Evolutionary conservation across 2,888 invertebrate species (phyloP).

Genomic region (Vesta saturnalis): DNA sequence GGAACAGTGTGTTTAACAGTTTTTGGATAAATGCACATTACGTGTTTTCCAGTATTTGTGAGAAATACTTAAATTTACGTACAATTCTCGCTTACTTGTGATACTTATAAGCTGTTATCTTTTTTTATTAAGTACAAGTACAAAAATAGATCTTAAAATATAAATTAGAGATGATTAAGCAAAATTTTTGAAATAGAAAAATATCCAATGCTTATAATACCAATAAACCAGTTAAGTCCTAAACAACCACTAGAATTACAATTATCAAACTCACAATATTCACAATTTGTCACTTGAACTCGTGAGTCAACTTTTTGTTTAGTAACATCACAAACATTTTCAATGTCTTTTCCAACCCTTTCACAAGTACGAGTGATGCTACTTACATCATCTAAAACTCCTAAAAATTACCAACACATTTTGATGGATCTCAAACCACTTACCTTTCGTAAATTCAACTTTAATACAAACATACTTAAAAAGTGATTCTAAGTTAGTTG

Average conservation of each 20-base stretch:
- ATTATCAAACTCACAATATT: conserved; percentile 5
- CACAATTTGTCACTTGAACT: not conserved
- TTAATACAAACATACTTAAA: conserved; percentile 16
- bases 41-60: too few species aligned
- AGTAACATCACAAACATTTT: conserved; percentile 8
- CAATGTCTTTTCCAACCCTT: not conserved
- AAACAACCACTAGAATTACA: conserved; percentile 31
- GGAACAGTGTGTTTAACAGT: too few species aligned
- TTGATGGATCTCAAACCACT: not conserved
- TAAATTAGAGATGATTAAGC: too few species aligned
- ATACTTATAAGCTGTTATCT: not conserved
- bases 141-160: not conserved
- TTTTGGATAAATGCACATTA: too few species aligned
- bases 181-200: too few species aligned
- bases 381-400: not conserved
- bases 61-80: too few species aligned
- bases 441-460: conserved; percentile 2
- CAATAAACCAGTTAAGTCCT: not conserved
- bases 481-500: not conserved
- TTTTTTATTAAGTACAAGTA: not conserved
- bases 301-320: not conserved
- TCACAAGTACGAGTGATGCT: conserved; percentile 1
- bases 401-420: not conserved
- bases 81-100: too few species aligned
- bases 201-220: not conserved